Percentiles rank a stretch among this genome's conserved stretches.
Evolutionary conservation across 2,888 invertebrate species (phyloP).

Genomic region (Caenorhabditis sp.): DNA sequence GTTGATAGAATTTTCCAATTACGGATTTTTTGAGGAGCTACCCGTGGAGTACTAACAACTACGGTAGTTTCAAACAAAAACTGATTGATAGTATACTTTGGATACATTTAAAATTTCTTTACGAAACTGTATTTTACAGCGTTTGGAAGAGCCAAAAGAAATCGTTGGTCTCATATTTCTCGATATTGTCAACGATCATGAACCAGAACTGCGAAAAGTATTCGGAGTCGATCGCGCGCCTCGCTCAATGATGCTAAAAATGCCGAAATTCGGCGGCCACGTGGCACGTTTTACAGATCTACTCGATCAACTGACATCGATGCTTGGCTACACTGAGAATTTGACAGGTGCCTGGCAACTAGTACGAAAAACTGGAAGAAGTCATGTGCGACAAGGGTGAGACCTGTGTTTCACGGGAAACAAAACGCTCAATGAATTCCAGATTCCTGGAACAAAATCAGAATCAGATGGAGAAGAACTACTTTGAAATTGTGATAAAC

Average conservation of each 20-base stretch:
- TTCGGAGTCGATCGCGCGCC: slow-evolving; percentile 70
- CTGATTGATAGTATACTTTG: too few species aligned
- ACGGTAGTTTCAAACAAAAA: too few species aligned
- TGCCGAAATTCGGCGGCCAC: slow-evolving; percentile 70
- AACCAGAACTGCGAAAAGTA: slow-evolving; percentile 67
- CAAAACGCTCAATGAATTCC: too few species aligned
- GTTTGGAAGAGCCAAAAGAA: slow-evolving; percentile 67
- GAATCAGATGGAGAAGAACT: slow-evolving; percentile 68
- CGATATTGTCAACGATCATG: slow-evolving; percentile 66
- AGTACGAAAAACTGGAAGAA: slow-evolving; percentile 66
- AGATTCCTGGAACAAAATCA: slow-evolving; percentile 67
- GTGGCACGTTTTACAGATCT: slow-evolving; percentile 66
- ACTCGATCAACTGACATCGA: slow-evolving; percentile 67
- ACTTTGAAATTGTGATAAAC: slow-evolving; percentile 65
- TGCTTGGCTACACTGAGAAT: slow-evolving; percentile 69
- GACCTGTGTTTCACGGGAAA: neutral
- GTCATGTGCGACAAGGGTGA: slow-evolving; percentile 54
- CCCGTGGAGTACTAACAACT: too few species aligned
- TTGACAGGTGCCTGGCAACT: slow-evolving; percentile 69
- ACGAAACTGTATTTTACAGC: too few species aligned
- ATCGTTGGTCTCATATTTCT: slow-evolving; percentile 66
- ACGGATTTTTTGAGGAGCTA: too few species aligned
- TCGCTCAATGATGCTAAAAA: slow-evolving; percentile 64
- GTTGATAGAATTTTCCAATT: too few species aligned
- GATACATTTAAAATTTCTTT: too few species aligned